Conservation (phyloP, 2,888 invertebrate species). For the Dryocosmus kuriphilus region DNA sequence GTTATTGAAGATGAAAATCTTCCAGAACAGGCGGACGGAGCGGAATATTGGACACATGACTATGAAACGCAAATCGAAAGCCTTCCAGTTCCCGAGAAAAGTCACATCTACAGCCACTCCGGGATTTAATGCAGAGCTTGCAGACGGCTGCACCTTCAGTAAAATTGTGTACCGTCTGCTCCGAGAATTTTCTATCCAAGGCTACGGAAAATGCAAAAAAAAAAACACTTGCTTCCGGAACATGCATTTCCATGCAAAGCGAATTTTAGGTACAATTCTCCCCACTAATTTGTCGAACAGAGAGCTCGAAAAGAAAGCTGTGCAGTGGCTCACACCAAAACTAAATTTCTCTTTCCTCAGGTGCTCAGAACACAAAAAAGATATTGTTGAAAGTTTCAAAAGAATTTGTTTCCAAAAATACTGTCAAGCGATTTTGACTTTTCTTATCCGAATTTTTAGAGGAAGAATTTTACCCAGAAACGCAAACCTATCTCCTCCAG, state of each 20-base stretch:
- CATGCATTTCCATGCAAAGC: background rate
- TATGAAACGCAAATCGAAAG: background rate
- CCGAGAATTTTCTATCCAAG: background rate
- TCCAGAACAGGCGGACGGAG: background rate
- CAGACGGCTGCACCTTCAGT: background rate
- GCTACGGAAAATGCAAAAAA: background rate
- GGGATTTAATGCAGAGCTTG: background rate
- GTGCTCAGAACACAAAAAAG: background rate
- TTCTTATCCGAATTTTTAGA: background rate
- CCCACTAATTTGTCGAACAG: background rate
- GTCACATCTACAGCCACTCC: background rate
- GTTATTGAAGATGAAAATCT: background rate
- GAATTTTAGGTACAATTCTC: background rate
- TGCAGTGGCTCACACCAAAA: background rate
- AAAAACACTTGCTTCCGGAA: background rate
- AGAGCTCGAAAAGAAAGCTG: background rate
- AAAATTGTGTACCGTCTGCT: background rate
- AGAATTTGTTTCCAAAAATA: background rate
- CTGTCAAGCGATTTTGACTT: background rate
- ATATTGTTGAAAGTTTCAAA: background rate
- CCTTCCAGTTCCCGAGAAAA: slow-evolving; percentile 1
- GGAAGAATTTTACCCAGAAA: slow-evolving; percentile 4
- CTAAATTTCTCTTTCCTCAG: background rate
- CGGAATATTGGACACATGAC: background rate
- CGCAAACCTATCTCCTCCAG: background rate